Percentiles rank a stretch among this genome's conserved stretches.
phyloP scores from a whole-genome alignment of 2,888 invertebrate genomes.

The Tipula vernalis region DNA sequence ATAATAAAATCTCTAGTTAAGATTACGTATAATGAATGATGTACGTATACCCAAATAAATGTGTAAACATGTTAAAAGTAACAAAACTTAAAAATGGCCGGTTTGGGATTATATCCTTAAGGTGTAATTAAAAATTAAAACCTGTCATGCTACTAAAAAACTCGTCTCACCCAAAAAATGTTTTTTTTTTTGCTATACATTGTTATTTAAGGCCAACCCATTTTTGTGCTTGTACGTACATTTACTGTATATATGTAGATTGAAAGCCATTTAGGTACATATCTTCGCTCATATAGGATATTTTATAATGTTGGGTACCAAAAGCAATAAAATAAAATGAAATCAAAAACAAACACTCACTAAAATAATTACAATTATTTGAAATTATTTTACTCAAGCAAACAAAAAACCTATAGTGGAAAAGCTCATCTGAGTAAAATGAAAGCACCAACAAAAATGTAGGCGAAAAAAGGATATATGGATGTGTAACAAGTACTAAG shows the following conservation, averaged over 20 bases:
- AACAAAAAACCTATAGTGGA: not conserved
- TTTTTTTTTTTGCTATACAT: not conserved
- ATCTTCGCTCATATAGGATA: not conserved
- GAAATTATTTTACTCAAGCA: not conserved
- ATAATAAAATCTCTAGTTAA: not conserved
- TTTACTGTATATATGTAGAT: not conserved
- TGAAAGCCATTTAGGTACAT: not conserved
- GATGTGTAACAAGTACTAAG: not conserved
- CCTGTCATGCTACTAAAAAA: not conserved
- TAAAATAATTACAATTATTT: not conserved
- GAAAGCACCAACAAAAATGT: not conserved
- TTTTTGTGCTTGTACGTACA: not conserved
- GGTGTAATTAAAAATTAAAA: not conserved
- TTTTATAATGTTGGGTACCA: not conserved
- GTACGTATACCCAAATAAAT: not conserved
- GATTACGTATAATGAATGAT: not conserved
- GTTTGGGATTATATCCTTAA: not conserved
- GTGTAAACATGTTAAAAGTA: not conserved
- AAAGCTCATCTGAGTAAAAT: not conserved
- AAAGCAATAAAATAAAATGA: not conserved
- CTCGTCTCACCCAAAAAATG: not conserved
- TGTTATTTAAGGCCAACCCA: not conserved
- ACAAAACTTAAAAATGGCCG: not conserved
- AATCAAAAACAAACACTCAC: not conserved
- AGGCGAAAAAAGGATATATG: not conserved